Base-by-base conservation (phyloP, 2,797 vertebrate genomes). In the Salarias fasciatus region DNA sequence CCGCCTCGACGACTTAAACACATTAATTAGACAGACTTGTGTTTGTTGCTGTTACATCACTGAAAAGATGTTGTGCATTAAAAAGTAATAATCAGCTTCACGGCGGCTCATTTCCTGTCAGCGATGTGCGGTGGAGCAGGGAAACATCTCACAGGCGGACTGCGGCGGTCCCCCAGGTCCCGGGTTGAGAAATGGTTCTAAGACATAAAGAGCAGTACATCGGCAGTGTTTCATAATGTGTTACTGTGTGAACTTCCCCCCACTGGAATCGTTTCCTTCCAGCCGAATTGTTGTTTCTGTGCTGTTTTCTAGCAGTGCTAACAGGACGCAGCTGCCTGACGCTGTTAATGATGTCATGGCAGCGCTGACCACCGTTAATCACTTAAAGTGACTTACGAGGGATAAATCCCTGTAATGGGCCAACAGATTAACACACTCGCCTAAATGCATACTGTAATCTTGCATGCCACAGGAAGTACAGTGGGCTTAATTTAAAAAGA, bases 401-500 rank as follows among this genome's bases (percentile, higher is more conserved):
- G 36, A 47, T 64, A 69, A 72, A 74, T 63, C 63, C 52, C 42
- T 66, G 55, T 75, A 69, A 80, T 76, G 46, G 44, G 31, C 58
- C 48, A 57, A 67, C 52, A 72, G 79, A 83, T 82, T 79, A 85
- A 69, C 57, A 66, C n/a, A 46, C 33, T 55, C 29, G 12, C 35
- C 54, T 46, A 31, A 77, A 74, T 38, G 15, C 48, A 18, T 38
- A 13, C 61, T 63, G 37, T 81, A 72, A 84, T 83, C 68, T 59
- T 15, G 0, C 2, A 2, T 37, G 37, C 31, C 35, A 60, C 29
- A 69, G 56, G 63, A 66, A 53, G 10, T 1, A 59, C 54, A 66
- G 13, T 51, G 15, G 46, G 51, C 47, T 55, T 75, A 44, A 57
- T 64, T 50, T 12, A 13, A 40, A 69, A 53, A 62, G 12, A 65